These are phyloP conservation scores for Cephalophus harveyi DNA, from an alignment of 2,113 vertebrate species.

Conservation along the genomic window DNA sequence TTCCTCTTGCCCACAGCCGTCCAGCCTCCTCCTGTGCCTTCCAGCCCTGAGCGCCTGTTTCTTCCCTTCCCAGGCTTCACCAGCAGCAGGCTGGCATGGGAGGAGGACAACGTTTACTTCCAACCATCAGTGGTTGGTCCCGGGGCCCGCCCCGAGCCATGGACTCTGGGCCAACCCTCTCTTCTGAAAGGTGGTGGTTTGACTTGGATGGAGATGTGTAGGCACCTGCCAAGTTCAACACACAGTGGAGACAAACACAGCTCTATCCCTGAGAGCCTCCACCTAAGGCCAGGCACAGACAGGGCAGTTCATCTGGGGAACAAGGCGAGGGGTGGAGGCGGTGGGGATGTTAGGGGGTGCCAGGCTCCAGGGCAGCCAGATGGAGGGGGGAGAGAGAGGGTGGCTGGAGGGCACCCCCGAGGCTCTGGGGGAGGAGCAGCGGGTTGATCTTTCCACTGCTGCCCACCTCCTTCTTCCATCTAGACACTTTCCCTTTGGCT, in stretches of 20 bases:
- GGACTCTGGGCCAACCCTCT: conserved; percentile 28
- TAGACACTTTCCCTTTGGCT: conserved; percentile 12
- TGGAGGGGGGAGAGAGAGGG: background rate
- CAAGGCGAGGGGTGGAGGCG: background rate
- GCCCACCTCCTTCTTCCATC: background rate
- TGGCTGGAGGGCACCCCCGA: conserved; percentile 57
- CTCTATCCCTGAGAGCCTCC: conserved; percentile 61
- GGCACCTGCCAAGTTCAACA: conserved; percentile 81
- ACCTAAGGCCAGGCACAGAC: conserved; percentile 36
- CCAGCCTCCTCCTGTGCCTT: background rate
- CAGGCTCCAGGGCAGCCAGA: conserved; percentile 49
- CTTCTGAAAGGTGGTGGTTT: conserved; percentile 72
- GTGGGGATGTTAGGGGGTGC: background rate
- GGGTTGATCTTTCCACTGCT: background rate
- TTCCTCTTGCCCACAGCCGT: background rate
- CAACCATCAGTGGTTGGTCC: background rate
- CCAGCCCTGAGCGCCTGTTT: background rate
- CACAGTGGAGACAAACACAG: conserved; percentile 68
- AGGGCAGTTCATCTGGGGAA: conserved; percentile 61
- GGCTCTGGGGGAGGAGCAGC: background rate
- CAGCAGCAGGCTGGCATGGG: background rate
- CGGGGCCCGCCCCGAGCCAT: background rate
- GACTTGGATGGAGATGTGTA: conserved; percentile 61
- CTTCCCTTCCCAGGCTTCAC: background rate
- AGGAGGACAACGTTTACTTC: background rate